A percentile compares a stretch with the other conserved stretches of the same genome.
Evolutionary conservation across 92 coral and sea anemone genomes (phyloP).

Genomic region (Heliopora coerulea): DNA sequence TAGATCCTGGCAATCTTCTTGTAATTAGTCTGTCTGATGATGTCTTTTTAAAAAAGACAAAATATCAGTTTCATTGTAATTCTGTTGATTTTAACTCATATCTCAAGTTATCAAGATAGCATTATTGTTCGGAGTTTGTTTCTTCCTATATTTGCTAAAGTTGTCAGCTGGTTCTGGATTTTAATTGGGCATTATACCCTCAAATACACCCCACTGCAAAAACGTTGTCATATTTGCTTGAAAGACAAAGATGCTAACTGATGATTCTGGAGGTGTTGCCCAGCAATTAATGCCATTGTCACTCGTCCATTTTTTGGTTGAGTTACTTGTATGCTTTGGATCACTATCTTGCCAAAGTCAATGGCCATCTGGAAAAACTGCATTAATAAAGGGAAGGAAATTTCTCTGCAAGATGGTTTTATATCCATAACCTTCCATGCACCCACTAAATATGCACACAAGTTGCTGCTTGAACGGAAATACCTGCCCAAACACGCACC

Average conservation of each 20-base stretch:
- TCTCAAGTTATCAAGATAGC: no score
- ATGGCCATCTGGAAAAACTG: conserved; percentile 30
- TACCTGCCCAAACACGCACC: conserved; percentile 47
- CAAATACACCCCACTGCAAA: no score
- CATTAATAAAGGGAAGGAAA: conserved; percentile 22
- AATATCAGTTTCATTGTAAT: no score
- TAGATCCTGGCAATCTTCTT: no score
- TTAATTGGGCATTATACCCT: no score
- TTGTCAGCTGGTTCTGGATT: no score
- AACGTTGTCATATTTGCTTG: no score
- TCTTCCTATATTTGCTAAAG: no score
- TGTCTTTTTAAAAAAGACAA: no score
- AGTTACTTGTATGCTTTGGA: conserved; percentile 42
- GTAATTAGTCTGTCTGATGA: no score
- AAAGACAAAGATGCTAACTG: conserved; percentile 10
- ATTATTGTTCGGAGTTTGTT: no score
- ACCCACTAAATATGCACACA: conserved; percentile 32
- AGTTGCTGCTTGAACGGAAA: conserved; percentile 35
- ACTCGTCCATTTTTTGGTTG: conserved; percentile 32
- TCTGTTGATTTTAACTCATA: no score
- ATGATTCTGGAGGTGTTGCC: conserved; percentile 46
- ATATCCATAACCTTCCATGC: conserved; percentile 39
- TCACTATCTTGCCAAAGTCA: conserved; percentile 41
- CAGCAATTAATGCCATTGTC: conserved; percentile 29
- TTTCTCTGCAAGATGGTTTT: conserved; percentile 22